A percentile compares a stretch with the other conserved stretches of the same genome.
phyloP scores from a whole-genome alignment of 2,888 invertebrate genomes.

The Scaptomyza parva region DNA sequence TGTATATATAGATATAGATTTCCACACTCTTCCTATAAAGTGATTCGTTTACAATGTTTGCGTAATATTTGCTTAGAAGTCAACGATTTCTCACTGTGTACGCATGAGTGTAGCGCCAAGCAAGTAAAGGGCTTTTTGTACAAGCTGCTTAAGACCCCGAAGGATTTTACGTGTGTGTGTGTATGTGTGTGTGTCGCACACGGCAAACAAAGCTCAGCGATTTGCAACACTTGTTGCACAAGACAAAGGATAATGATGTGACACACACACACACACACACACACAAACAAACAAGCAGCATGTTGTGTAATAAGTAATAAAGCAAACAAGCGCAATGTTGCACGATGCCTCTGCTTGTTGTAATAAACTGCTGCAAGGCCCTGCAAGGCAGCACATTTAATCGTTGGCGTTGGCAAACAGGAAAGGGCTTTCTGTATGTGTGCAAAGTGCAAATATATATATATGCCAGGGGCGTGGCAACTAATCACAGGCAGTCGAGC shows the following conservation, averaged over 20 bases:
- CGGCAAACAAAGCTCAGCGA: conserved; percentile 68
- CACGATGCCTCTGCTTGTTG: conserved; percentile 35
- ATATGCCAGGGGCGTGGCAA: conserved; percentile 48
- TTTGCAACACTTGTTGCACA: conserved; percentile 79
- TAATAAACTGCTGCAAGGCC: conserved; percentile 62
- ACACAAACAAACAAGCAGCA: not conserved
- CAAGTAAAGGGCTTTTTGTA: conserved; percentile 50
- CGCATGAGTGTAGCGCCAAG: conserved; percentile 11
- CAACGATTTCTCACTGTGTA: conserved; percentile 1
- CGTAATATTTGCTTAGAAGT: too few relatives aligned
- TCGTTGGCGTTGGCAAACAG: conserved; percentile 32
- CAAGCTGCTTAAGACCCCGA: conserved; percentile 81
- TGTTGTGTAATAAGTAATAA: conserved; percentile 65
- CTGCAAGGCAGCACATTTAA: conserved; percentile 34
- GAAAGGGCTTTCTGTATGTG: conserved; percentile 9
- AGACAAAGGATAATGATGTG: conserved; percentile 75
- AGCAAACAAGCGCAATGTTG: conserved; percentile 59
- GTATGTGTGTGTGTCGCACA: conserved; percentile 6
- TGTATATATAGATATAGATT: too few relatives aligned
- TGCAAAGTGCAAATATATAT: conserved; percentile 59
- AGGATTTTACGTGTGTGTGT: conserved; percentile 62
- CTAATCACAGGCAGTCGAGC: conserved; percentile 56
- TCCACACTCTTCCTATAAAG: too few relatives aligned
- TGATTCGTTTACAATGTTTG: too few relatives aligned
- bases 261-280: conserved; percentile 34